These are phyloP conservation scores for Cantharis lateralis DNA, from an alignment of 2,888 invertebrate genomes.

Conservation along the genomic window DNA sequence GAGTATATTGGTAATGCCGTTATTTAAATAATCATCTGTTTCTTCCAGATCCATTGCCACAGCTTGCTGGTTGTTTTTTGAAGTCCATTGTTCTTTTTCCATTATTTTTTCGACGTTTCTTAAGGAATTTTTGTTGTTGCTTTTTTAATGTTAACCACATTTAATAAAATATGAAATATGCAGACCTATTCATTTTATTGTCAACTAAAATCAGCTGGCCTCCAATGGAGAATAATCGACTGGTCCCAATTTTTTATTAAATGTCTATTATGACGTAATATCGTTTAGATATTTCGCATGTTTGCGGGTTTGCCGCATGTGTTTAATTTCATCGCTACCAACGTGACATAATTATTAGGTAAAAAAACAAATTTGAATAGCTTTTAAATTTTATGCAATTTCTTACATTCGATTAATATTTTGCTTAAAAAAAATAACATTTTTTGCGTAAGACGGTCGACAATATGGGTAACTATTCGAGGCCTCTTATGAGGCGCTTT, in stretches of 20 bases:
- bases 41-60: conserved; percentile 47
- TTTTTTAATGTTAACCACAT: conserved; percentile 45
- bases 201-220: conserved; percentile 56
- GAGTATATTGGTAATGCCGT: conserved; percentile 44
- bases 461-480: no score
- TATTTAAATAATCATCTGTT: conserved; percentile 47
- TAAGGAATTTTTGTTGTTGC: conserved; percentile 39
- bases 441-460: no score
- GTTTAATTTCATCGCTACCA: background rate
- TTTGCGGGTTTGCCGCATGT: conserved; percentile 2
- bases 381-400: background rate
- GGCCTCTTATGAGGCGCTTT: no score
- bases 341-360: background rate
- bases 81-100: conserved; percentile 51
- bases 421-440: background rate
- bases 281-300: conserved; percentile 3
- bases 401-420: background rate
- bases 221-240: conserved; percentile 49
- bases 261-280: conserved; percentile 35
- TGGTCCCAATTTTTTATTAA: conserved; percentile 29
- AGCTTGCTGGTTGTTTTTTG: conserved; percentile 48
- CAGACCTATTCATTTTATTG: conserved; percentile 54
- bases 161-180: conserved; percentile 34
- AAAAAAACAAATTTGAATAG: background rate
- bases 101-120: conserved; percentile 43